phyloP scores from a whole-genome alignment of 2,888 invertebrate genomes.

The Rhyacophila evoluta region DNA sequence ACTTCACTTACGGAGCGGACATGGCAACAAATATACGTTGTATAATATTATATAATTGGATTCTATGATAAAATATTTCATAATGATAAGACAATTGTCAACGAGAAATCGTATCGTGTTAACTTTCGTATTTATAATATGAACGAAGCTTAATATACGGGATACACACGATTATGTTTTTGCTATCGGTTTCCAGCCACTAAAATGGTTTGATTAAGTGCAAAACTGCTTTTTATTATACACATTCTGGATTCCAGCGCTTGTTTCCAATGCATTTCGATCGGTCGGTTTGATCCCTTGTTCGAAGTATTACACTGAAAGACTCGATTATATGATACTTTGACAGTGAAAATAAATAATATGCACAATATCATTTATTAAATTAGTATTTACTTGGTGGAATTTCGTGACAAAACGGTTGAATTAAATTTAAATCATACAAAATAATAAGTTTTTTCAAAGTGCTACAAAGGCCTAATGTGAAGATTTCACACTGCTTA shows the following conservation, averaged over 20 bases:
- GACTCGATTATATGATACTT: too few relatives aligned
- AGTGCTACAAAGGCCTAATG: too few relatives aligned
- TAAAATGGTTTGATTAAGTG: background rate
- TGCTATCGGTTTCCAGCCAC: background rate
- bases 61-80: background rate
- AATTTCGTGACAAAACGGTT: too few relatives aligned
- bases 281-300: background rate
- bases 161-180: background rate
- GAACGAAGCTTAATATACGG: background rate
- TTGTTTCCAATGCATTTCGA: background rate
- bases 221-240: background rate
- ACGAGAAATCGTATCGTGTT: background rate
- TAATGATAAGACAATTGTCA: background rate
- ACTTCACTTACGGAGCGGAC: background rate
- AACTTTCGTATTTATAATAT: background rate
- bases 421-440: too few relatives aligned
- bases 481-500: too few relatives aligned
- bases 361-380: too few relatives aligned
- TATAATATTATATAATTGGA: background rate
- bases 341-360: too few relatives aligned
- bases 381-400: too few relatives aligned
- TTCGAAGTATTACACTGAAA: too few relatives aligned
- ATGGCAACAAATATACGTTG: background rate
- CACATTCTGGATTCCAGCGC: background rate
- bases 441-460: too few relatives aligned